Base-by-base conservation (phyloP, 1,140 invertebrate genomes). In the Drosophila setifemur region DNA sequence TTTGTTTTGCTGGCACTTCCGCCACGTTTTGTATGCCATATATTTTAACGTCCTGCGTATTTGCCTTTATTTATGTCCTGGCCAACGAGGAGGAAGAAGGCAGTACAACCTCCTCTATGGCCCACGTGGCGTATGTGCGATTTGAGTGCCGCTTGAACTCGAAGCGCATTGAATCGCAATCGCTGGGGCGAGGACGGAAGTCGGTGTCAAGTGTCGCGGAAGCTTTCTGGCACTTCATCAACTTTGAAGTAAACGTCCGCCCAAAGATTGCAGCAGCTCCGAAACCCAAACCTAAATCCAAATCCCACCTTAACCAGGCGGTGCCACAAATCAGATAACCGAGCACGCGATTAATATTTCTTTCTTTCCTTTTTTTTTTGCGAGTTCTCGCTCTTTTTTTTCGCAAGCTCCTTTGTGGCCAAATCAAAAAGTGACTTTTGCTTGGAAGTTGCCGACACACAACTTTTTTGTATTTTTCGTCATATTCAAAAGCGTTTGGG, bases 191-290 rank as follows among this genome's bases (percentile, higher is more conserved):
- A 8, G 23, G 39, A 57, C 76, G 70, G 74, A 73, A 74, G 81
- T 66, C 61, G 70, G 73, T 79, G 79, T 78, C 66, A 85, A 85
- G 78, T 78, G 66, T 28, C 67, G 53, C 81, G 81, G 75, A 85
- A 72, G 81, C 81, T 86, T 85, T 85, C 79, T 81, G 67, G 74
- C 79, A 85, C 79, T 85, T 85, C 79, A 76, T 83, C 78, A 83
- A 83, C 69, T 82, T 39, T 71, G 53, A 47, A 70, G 49, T 39
- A 33, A 49, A 37, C 47, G 23, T 50, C 43, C 29, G 43, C 43
- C 16, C 37, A 50, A 53, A 35, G 28, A 18, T 18, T 2, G 11
- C 12, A 28, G 11, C 33, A 31, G 28, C 28, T 29, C 33, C 14
- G 8, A n/a, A n/a, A n/a, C n/a, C n/a, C n/a, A n/a, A n/a, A n/a